Conservation (phyloP, 2,888 invertebrate genomes). For the Odontothrips loti region DNA sequence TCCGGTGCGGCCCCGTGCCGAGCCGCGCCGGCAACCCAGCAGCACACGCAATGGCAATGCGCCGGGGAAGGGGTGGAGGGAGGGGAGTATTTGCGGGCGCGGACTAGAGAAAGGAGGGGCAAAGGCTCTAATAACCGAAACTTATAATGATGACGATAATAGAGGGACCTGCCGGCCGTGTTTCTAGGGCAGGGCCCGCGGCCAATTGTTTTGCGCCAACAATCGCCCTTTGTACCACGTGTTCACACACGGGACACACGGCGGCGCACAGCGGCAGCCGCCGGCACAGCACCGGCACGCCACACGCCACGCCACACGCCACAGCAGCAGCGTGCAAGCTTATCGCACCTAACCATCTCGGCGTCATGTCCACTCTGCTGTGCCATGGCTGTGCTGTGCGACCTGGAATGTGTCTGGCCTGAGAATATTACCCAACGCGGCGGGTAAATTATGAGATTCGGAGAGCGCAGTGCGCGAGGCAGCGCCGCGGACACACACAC, state of each 20-base stretch:
- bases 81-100: too few species aligned
- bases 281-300: not conserved
- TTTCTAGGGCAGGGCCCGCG: too few species aligned
- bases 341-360: not conserved
- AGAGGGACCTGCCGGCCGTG: too few species aligned
- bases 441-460: constrained; percentile 3
- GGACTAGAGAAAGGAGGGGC: too few species aligned
- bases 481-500: not conserved
- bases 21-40: too few species aligned
- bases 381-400: not conserved
- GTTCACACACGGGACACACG: not conserved
- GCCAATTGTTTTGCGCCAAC: not conserved
- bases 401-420: constrained; percentile 11
- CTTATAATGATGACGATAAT: too few species aligned
- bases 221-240: not conserved
- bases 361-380: not conserved
- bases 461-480: not conserved
- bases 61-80: too few species aligned
- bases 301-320: too few species aligned
- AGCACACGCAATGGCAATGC: too few species aligned
- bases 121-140: too few species aligned
- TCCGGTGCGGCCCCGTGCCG: too few species aligned
- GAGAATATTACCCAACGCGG: constrained; percentile 19
- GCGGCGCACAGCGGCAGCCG: not conserved
- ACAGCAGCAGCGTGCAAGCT: not conserved